Evolutionary conservation across 2,113 vertebrate species (phyloP), one percentile per base, ranked within the genome.

Genomic region (Solea senegalensis): DNA sequence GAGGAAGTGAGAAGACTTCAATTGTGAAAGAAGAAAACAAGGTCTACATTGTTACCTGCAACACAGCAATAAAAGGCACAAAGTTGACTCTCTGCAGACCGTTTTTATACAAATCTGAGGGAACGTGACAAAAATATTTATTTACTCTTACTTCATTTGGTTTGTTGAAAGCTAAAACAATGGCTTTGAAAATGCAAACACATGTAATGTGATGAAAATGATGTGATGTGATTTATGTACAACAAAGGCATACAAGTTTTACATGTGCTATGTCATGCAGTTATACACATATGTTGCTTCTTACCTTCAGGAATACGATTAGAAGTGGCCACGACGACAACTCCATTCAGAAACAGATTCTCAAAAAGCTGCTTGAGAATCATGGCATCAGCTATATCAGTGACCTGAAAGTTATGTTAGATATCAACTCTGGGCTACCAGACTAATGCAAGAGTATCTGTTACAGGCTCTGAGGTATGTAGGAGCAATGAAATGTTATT

Each of bases 331-430:
- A 99, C 97, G 76, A 99, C 96, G 39, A 99, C 95, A 65, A 99
- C 97, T 9, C 98, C 97, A 0, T 96, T 95, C 86, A 92, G 91
- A 82, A 99, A 99, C 62, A 99, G 94, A 89, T 98, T 98, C 94
- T 99, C 97, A 94, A 99, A 99, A 73, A 99, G 97, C 93, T 98
- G 98, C 88, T 98, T 98, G 69, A 99, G 94, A 89, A 99, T 98
- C 98, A 99, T 99, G 91, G 98, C 98, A 84, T 99, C 97, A 65
- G 98, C 98, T 76, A 99, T 99, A 89, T 99, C 98, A 69, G 97
- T 99, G 90, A 99, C 98, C 98, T 99, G 85, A 77, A 90, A 14
- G 11, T 48, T 9, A 48, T 16, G 14, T 15, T 7, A 16, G 11
- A 34, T 4, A 55, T 7, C 2, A 6, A 10, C 40, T 15, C 5